A percentile compares a stretch with the other conserved stretches of the same genome.
These are phyloP conservation scores for Sphaerodactylus townsendi DNA, from an alignment of 2,113 vertebrate genomes.

Conservation along the genomic window DNA sequence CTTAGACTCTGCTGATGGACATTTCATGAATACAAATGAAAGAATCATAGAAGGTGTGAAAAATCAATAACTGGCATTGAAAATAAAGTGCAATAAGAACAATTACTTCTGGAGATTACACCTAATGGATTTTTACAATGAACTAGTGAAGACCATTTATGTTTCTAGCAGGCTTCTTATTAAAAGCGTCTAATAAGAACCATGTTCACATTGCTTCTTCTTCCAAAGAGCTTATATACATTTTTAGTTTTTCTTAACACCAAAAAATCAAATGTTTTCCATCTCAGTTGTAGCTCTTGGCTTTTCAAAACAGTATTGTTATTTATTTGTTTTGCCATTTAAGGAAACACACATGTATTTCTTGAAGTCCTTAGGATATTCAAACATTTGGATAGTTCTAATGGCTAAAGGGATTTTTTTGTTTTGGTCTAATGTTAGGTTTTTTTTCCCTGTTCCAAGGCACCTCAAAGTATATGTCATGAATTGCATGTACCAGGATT, in stretches of 20 bases:
- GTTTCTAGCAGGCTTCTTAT: slow-evolving; percentile 72
- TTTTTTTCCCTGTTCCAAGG: slow-evolving; percentile 32
- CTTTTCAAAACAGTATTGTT: not conserved
- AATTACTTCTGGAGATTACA: slow-evolving; percentile 80
- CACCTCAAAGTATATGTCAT: not conserved
- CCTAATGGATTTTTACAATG: slow-evolving; percentile 80
- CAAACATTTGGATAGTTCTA: slow-evolving; percentile 1
- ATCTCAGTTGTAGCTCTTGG: not conserved
- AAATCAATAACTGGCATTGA: slow-evolving; percentile 85
- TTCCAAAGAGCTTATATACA: not conserved
- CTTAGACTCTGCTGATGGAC: slow-evolving; percentile 88
- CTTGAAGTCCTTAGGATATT: not conserved
- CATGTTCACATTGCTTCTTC: slow-evolving; percentile 65
- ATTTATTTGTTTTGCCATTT: not conserved
- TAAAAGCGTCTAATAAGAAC: slow-evolving; percentile 58
- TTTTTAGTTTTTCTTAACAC: slow-evolving; percentile 28
- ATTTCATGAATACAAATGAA: slow-evolving; percentile 99
- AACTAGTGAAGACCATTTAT: slow-evolving; percentile 74
- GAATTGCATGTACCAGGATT: slow-evolving; percentile 24
- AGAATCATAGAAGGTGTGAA: slow-evolving; percentile 93
- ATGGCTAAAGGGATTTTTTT: slow-evolving; percentile 27
- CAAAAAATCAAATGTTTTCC: not conserved
- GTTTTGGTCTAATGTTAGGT: not conserved
- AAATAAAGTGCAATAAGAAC: slow-evolving; percentile 81
- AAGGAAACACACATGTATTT: not conserved